phyloP scores from a whole-genome alignment of 2,113 vertebrate genomes.

The Paedocypris sp. region DNA sequence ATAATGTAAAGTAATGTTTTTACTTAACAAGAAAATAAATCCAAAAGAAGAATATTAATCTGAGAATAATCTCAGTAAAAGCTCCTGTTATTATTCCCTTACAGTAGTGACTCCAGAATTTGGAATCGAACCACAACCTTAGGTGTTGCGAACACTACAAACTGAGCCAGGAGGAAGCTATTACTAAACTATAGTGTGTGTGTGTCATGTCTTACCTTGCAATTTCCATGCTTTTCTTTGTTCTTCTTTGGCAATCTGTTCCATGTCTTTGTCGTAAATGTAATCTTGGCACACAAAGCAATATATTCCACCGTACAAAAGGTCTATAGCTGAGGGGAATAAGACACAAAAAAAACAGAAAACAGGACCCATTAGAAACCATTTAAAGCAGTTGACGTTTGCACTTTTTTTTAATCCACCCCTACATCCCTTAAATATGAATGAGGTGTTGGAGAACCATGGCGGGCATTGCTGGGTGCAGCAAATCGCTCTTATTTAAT shows the following conservation, averaged over 20 bases:
- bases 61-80: too few species aligned
- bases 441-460: slow-evolving; percentile 2
- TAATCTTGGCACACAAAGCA: slow-evolving; percentile 99
- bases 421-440: slow-evolving; percentile 1
- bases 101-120: too few species aligned
- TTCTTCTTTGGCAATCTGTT: slow-evolving; percentile 98
- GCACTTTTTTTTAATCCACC: background rate
- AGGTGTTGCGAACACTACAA: too few species aligned
- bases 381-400: background rate
- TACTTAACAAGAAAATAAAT: too few species aligned
- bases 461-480: background rate
- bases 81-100: too few species aligned
- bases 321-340: slow-evolving; percentile 56
- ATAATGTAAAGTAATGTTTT: too few species aligned
- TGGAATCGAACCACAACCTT: too few species aligned
- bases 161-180: too few species aligned
- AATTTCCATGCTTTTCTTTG: slow-evolving; percentile 97
- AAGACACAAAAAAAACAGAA: background rate
- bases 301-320: slow-evolving; percentile 95
- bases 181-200: too few species aligned
- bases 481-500: background rate
- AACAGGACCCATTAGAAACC: background rate
- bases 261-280: slow-evolving; percentile 99
- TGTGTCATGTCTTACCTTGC: slow-evolving; percentile 95
- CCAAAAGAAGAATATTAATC: too few species aligned